Conservation (phyloP, 2,888 invertebrate species). For the Prionchulus punctatus region DNA sequence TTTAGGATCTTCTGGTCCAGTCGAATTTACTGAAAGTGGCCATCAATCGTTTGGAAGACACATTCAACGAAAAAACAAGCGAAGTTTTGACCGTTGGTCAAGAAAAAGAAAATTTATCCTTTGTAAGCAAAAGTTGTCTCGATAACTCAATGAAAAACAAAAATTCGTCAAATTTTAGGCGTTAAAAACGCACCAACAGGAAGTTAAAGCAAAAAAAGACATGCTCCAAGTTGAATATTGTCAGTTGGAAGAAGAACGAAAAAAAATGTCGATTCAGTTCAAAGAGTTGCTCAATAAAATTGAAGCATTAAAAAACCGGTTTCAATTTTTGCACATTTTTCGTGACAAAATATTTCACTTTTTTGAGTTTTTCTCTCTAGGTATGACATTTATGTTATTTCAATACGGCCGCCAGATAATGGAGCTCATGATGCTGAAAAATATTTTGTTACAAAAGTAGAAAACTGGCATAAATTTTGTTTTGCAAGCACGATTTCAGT, state of each 20-base stretch:
- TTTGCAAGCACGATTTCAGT: too few species aligned
- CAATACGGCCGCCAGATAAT: too few species aligned
- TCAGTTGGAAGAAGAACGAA: slow-evolving; percentile 4
- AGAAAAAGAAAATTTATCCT: too few species aligned
- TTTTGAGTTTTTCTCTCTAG: too few species aligned
- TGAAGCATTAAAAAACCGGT: neutral
- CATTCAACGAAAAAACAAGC: neutral
- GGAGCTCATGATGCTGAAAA: too few species aligned
- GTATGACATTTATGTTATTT: too few species aligned
- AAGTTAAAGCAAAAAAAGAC: neutral
- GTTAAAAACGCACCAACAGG: neutral
- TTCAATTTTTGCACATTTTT: too few species aligned
- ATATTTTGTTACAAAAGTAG: too few species aligned
- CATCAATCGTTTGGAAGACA: neutral
- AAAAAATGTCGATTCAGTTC: neutral
- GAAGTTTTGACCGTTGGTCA: neutral
- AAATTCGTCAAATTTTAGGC: neutral
- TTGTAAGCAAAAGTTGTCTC: too few species aligned
- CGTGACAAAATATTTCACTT: too few species aligned
- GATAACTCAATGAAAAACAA: too few species aligned
- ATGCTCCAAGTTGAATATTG: neutral
- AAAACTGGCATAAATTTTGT: too few species aligned
- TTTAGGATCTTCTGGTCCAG: neutral
- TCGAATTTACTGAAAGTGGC: neutral
- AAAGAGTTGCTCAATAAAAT: neutral